Evolutionary conservation across 2,113 vertebrate genomes (phyloP).

Genomic region (Notarius lentiginosus): DNA sequence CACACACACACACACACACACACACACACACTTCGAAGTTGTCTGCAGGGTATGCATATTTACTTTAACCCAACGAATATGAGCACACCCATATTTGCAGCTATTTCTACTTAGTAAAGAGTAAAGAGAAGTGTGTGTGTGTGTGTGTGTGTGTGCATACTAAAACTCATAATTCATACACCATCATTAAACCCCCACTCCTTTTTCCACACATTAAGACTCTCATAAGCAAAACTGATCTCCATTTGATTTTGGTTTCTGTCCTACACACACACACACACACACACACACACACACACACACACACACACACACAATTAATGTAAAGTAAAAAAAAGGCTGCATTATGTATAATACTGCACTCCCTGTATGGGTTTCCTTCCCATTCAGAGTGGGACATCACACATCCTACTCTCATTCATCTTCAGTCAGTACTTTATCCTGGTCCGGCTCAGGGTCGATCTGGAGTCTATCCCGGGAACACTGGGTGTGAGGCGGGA

Average conservation of each 20-base stretch:
- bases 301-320: too few relatives aligned
- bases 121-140: conserved; percentile 5
- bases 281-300: too few relatives aligned
- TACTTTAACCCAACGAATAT: conserved; percentile 8
- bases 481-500: too few relatives aligned
- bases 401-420: too few relatives aligned
- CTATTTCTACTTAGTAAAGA: background rate
- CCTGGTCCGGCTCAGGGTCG: too few relatives aligned
- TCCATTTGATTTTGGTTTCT: background rate
- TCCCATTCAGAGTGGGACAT: too few relatives aligned
- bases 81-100: conserved; percentile 15
- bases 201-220: background rate
- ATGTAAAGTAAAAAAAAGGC: background rate
- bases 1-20: too few relatives aligned
- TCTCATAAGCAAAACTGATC: background rate
- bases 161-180: conserved; percentile 11
- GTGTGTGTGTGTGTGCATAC: background rate
- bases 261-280: background rate
- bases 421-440: too few relatives aligned
- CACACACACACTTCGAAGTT: background rate
- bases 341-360: too few relatives aligned
- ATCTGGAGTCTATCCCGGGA: too few relatives aligned
- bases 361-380: too few relatives aligned
- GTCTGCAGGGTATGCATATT: conserved; percentile 3
- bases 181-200: background rate